Conservation (phyloP, 2,888 invertebrate genomes). For the Pimpla rufipes region DNA sequence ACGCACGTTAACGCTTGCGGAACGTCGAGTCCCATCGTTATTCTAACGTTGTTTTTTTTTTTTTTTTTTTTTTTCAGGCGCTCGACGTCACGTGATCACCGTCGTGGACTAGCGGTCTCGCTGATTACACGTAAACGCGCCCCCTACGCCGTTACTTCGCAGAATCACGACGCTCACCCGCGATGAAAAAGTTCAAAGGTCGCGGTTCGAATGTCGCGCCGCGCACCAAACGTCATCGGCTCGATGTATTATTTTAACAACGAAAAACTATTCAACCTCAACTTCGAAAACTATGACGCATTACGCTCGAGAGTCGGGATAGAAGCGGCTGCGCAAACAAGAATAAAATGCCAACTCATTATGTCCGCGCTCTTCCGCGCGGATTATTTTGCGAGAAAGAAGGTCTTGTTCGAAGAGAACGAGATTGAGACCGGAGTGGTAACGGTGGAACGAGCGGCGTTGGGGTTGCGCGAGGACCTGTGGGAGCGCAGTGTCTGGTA, state of each 20-base stretch:
- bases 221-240: too few relatives aligned
- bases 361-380: slow-evolving; percentile 41
- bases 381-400: slow-evolving; percentile 50
- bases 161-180: too few relatives aligned
- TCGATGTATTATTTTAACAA: background rate
- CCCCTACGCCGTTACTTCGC: too few relatives aligned
- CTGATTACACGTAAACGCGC: too few relatives aligned
- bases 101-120: too few relatives aligned
- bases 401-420: slow-evolving; percentile 13
- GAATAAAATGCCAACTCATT: slow-evolving; percentile 52
- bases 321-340: background rate
- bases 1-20: too few relatives aligned
- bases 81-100: background rate
- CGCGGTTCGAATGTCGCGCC: too few relatives aligned
- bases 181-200: too few relatives aligned
- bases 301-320: background rate
- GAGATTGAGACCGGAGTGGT: slow-evolving; percentile 45
- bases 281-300: background rate
- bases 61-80: slow-evolving; percentile 1
- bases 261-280: slow-evolving; percentile 17
- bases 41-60: too few relatives aligned
- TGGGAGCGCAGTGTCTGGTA: slow-evolving; percentile 35
- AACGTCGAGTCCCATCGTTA: too few relatives aligned
- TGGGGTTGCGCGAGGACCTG: background rate
- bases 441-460: background rate